Evolutionary conservation across 2,888 invertebrate genomes (phyloP), one percentile per base, ranked within the genome.

Genomic region (Acrobasis repandana): DNA sequence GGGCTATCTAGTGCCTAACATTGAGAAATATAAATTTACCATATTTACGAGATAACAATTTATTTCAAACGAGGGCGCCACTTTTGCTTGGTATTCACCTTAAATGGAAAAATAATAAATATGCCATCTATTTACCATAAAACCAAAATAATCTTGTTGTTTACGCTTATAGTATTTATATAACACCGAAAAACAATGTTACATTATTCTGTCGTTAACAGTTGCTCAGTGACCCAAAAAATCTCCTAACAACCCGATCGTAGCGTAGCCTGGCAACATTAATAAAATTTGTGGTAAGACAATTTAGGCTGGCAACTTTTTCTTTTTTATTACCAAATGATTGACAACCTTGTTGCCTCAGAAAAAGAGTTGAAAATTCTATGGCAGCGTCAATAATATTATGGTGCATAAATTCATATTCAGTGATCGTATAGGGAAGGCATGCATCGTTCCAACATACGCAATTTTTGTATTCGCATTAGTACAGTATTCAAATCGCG

Each of bases 331-430:
- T 14, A 8, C 14, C 11, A n/a, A 43, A 11, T 15, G 43, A 52
- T 46, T 34, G 18, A 33, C 15, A 46, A 54, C 51, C 14, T 46
- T 60, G 0, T 43, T 14, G 9, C 5, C 1, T 5, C 9, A 0
- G 11, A 6, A 0, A n/a, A 47, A 60, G 9, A 28, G 46, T 28
- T 14, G 16, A 16, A 34, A 46, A 43, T 46, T 4, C 11, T 9
- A 16, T 34, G 38, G 4, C 6, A 14, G 0, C 5, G n/a, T 18
- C 16, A 47, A 46, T 16, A 46, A 43, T 28, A 60, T 33, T n/a
- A 48, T 58, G 46, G 15, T 60, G 58, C 49, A 34, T 60, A 58
- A 62, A 62, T 64, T 64, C 62, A 64, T 64, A 64, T 64, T 64
- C 61, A 56, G 61, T 20, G 48, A 61, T 60, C 62, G 64, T 64